Evolutionary conservation across 2,888 invertebrate genomes (phyloP).

Genomic region (Didymodactylos carnosus): DNA sequence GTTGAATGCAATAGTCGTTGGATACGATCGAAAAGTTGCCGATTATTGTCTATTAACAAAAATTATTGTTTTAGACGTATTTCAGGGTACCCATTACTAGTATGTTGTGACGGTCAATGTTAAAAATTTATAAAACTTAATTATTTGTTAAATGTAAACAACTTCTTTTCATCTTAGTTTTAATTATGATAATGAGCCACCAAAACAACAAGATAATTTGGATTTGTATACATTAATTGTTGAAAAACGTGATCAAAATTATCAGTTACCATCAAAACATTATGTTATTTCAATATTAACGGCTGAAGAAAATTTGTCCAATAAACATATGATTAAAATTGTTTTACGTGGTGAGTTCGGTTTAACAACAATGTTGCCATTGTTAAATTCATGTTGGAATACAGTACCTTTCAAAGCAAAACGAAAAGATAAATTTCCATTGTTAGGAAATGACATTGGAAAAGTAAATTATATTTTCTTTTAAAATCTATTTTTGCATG

Average conservation of each 20-base stretch:
- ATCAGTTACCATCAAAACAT: neutral
- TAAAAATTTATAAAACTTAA: no score
- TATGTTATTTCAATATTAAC: neutral
- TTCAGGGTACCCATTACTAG: neutral
- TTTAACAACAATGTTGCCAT: neutral
- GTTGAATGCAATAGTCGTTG: neutral
- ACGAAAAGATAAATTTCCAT: neutral
- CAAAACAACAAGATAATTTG: neutral
- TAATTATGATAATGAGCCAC: neutral
- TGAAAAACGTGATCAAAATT: neutral
- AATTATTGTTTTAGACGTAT: neutral
- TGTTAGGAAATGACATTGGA: neutral
- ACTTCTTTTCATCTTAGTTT: neutral
- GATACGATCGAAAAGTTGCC: neutral
- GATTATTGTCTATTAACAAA: neutral
- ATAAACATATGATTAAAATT: neutral
- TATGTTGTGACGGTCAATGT: no score
- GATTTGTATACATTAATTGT: neutral
- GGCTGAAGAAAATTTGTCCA: neutral
- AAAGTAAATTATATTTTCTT: neutral
- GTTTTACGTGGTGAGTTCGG: neutral
- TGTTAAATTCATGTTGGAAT: neutral
- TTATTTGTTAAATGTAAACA: no score
- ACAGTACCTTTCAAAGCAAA: neutral
- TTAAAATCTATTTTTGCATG: neutral